Base-by-base conservation (phyloP, 2,888 invertebrate species). In the Ashinkailepas kermadecensis region DNA sequence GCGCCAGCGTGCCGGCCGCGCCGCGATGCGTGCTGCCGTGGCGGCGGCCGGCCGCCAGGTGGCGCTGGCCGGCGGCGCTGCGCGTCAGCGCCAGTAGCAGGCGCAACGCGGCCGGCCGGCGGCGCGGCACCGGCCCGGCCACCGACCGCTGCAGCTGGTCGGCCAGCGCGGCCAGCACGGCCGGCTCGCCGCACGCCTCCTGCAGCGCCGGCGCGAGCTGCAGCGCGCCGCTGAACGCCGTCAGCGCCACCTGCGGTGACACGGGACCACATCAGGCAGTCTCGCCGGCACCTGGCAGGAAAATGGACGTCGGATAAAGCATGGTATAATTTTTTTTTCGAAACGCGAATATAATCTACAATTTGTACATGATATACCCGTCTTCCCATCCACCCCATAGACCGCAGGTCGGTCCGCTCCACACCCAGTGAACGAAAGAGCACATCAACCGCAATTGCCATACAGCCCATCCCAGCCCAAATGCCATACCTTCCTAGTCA, bases 21-120 rank as follows among this genome's bases (percentile, higher is more conserved):
- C 74, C 74, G 74, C 74, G 74, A 56, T 74, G 74, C 54, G 74
- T 74, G 74, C 74, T 74, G 74, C 74, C 74, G 18, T 13, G 18
- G 21, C 74, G 74, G 54, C 74, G 74, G 74, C 74, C 74, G 54
- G 74, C 54, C 54, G 54, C 54, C 56, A 74, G 74, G 18, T 54
- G 74, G 9, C 74, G 74, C 74, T 74, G 74, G 9, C 74, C 74
- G 74, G 56, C 74, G 10, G 74, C 56, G 21, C 54, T 18, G 21
- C 12, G 56, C 3, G 74, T 74, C 74, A 74, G 74, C 54, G 56
- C 74, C 74, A 74, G 74, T 54, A 74, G 21, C 74, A 74, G 74
- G 2, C 74, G 56, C 74, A 74, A 18, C 18, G 23, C 21, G 10
- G 74, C 21, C 54, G 74, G 74, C 1, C 54, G 10, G 56, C 74